Base-by-base conservation (phyloP, 2,888 invertebrate genomes). In the Achlya flavicornis region DNA sequence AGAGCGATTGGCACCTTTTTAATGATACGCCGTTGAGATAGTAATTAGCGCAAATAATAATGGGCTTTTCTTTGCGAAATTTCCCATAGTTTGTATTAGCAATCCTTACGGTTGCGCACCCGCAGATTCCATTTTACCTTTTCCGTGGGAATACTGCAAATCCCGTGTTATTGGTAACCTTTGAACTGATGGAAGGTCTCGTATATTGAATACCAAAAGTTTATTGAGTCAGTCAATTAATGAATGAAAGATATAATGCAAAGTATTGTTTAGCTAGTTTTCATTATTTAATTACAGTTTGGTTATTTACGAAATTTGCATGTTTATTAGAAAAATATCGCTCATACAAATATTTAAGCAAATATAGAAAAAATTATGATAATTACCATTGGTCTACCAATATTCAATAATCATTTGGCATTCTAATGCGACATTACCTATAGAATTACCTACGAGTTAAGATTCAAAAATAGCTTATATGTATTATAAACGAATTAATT, bases 61-160 rank as follows among this genome's bases (percentile, higher is more conserved):
- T 41, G 10, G 53, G 32, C 12, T 35, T 63, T 63, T 41, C 19
- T 58, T 46, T 64, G 43, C 19, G 11, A 35, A 19, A 16, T 57
- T 62, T 64, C 59, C 58, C 63, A 61, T 48, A 14, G 19, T 62
- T 62, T 58, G 43, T 58, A 58, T 48, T 26, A 53, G 48, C 61
- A 61, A 48, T 53, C 46, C 43, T 41, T 14, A 35, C 48, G 58
- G 61, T 38, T 38, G 60, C 60, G 60, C 60, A 60, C 41, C 43
- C 60, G 26, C 26, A 26, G 41, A 41, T 19, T 60, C 19, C 60
- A 41, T 11, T 41, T 41, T 38, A 41, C 38, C 16, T 41, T 43
- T 41, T 16, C 16, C 41, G 60, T 60, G 60, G 41, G 41, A 60
- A 60, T 60, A 26, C 19, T 19, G 41, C 35, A 19, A 41, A 60